Conservation (phyloP, 2,888 invertebrate genomes). For the Carabus problematicus region DNA sequence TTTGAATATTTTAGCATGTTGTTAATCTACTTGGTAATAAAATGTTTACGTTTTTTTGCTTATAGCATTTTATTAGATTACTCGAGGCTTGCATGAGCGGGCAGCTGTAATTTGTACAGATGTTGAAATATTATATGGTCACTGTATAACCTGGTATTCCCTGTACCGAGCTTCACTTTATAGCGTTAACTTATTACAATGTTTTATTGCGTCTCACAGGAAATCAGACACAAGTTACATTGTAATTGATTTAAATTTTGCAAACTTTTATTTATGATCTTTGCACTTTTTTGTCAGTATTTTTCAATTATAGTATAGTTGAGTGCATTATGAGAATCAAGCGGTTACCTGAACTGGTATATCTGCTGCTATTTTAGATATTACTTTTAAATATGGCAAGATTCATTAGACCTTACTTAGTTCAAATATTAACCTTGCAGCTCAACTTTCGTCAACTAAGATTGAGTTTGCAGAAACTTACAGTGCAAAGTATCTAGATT, state of each 20-base stretch:
- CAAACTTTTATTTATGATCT: constrained; percentile 37
- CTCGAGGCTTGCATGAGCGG: no score
- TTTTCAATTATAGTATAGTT: constrained; percentile 35
- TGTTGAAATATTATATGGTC: constrained; percentile 1
- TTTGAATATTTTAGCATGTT: constrained; percentile 32
- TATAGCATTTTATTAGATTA: neutral
- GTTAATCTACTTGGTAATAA: constrained; percentile 32
- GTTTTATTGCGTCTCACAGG: constrained; percentile 38
- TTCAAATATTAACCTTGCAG: neutral
- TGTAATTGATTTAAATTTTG: constrained; percentile 40
- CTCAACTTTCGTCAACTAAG: neutral
- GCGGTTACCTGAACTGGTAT: neutral
- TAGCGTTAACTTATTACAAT: constrained; percentile 3
- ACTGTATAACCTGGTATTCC: neutral
- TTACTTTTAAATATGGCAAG: no score
- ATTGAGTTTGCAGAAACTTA: neutral
- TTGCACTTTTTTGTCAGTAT: constrained; percentile 32
- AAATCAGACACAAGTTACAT: constrained; percentile 37
- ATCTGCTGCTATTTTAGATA: no score
- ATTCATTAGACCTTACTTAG: no score
- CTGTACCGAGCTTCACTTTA: neutral
- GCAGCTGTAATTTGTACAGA: no score
- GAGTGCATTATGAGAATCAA: neutral
- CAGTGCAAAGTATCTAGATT: neutral
- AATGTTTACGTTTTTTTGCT: constrained; percentile 17